Evolutionary conservation across 2,888 invertebrate genomes (phyloP).

Genomic region (Euproctis similis): DNA sequence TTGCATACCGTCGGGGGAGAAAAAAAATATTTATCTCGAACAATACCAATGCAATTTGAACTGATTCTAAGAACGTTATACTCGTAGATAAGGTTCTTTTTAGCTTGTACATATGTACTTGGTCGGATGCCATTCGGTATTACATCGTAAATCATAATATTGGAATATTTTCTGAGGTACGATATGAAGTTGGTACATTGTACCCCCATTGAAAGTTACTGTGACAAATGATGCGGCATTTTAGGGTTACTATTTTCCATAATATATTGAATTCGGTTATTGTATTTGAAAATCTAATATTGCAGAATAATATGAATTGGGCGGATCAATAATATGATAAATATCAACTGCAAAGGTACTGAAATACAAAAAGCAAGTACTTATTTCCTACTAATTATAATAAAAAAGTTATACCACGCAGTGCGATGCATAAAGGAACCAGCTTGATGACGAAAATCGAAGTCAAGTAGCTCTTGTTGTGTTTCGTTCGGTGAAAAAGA

Average conservation of each 20-base stretch:
- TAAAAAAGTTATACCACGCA: too few species aligned
- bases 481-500: too few species aligned
- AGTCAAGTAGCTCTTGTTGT: too few species aligned
- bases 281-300: slow-evolving; percentile 9
- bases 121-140: slow-evolving; percentile 43
- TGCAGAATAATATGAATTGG: not conserved
- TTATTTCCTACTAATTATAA: too few species aligned
- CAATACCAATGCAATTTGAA: slow-evolving; percentile 29
- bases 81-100: slow-evolving; percentile 8
- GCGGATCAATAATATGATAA: too few species aligned
- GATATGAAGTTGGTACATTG: slow-evolving; percentile 43
- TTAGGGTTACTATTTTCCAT: slow-evolving; percentile 25
- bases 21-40: slow-evolving; percentile 50
- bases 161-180: slow-evolving; percentile 57
- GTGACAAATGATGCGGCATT: slow-evolving; percentile 62
- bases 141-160: slow-evolving; percentile 69
- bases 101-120: slow-evolving; percentile 19
- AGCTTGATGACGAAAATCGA: too few species aligned
- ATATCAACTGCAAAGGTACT: too few species aligned
- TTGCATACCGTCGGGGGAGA: slow-evolving; percentile 67
- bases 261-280: slow-evolving; percentile 34
- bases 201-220: slow-evolving; percentile 59
- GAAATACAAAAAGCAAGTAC: too few species aligned
- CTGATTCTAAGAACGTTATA: slow-evolving; percentile 6
- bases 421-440: too few species aligned